Conservation (phyloP, 2,797 vertebrate species). For the Micromesistius poutassou region DNA sequence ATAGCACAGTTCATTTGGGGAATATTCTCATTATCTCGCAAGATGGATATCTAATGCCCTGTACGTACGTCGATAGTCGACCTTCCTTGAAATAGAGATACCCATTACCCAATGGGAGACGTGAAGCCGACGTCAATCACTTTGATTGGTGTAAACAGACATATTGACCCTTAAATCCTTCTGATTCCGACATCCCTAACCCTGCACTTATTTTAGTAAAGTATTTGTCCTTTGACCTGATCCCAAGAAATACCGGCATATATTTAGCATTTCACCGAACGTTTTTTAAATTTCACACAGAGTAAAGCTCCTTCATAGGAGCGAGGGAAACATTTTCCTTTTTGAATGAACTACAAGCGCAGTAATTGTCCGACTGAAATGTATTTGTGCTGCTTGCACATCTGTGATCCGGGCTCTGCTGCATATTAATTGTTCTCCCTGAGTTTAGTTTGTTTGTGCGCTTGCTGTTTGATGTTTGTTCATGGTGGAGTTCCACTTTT, state of each 20-base stretch:
- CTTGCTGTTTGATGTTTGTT: background rate
- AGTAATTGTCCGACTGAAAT: background rate
- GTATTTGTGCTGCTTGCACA: background rate
- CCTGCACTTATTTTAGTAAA: background rate
- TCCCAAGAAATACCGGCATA: background rate
- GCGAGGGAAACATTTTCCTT: background rate
- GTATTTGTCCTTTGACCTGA: background rate
- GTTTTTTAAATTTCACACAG: background rate
- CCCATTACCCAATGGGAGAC: background rate
- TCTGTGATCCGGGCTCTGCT: background rate
- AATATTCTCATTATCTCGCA: constrained; percentile 45
- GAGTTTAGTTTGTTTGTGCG: background rate
- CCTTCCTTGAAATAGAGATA: background rate
- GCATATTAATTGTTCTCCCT: background rate
- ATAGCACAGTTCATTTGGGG: constrained; percentile 34
- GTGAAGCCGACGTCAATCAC: background rate
- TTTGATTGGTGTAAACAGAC: background rate
- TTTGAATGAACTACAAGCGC: background rate
- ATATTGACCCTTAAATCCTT: background rate
- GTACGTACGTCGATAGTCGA: background rate
- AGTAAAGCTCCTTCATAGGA: background rate
- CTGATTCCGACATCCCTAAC: no score
- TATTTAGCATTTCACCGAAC: background rate
- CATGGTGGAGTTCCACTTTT: background rate
- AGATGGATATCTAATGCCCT: constrained; percentile 34